Percentiles rank a stretch among this genome's conserved stretches.
Conservation (phyloP, 2,797 vertebrate genomes). For the Mastacembelus armatus region DNA sequence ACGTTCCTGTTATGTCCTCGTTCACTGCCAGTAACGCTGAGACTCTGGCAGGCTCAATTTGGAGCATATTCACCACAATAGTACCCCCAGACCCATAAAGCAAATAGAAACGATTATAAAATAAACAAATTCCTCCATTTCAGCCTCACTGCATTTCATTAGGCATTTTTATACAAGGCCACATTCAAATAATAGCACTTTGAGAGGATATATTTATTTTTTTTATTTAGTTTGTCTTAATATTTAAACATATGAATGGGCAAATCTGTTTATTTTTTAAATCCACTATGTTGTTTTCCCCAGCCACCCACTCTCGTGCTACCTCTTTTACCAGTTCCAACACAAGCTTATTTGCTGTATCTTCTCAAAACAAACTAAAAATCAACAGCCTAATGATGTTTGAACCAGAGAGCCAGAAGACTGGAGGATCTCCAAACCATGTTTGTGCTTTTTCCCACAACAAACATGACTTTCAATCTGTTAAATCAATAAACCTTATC, state of each 20-base stretch:
- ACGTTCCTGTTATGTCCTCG: constrained; percentile 56
- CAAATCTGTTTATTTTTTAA: constrained; percentile 23
- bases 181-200: constrained; percentile 32
- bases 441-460: constrained; percentile 51
- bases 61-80: constrained; percentile 62
- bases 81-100: constrained; percentile 44
- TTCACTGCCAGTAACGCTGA: constrained; percentile 48
- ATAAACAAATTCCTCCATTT: constrained; percentile 40
- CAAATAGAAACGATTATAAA: constrained; percentile 45
- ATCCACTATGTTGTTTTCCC: constrained; percentile 24
- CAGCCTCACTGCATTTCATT: constrained; percentile 24
- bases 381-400: constrained; percentile 31
- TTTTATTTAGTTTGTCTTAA: constrained; percentile 22
- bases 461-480: constrained; percentile 48
- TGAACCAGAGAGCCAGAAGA: constrained; percentile 22
- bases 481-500: constrained; percentile 47
- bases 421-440: constrained; percentile 40
- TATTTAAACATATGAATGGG: constrained; percentile 30
- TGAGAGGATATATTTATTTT: constrained; percentile 33
- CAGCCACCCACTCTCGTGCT: neutral
- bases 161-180: constrained; percentile 45
- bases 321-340: constrained; percentile 34
- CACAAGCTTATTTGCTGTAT: constrained; percentile 46
- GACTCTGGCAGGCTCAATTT: constrained; percentile 32
- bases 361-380: constrained; percentile 53